Base-by-base conservation (phyloP, 1,140 invertebrate genomes). In the Octopus bimaculoides region DNA sequence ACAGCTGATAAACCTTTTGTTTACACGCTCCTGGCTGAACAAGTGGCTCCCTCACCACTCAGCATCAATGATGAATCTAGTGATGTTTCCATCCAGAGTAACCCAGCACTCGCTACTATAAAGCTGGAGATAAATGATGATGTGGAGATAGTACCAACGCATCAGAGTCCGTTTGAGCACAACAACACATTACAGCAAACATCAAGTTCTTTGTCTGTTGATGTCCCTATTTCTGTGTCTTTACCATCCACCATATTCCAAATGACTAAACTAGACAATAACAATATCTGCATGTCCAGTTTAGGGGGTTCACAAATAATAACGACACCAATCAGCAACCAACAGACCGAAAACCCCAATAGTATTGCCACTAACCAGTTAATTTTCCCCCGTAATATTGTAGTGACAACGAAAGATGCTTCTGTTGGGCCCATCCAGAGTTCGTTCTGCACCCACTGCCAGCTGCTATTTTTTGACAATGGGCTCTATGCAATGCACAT, bases 401-500 rank as follows among this genome's bases (percentile, higher is more conserved):
- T 20, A 14, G 7, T 69, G 8, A 69, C 5, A 6, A 6, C 26
- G 3, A 69, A 69, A 69, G 66, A 69, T 69, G 66, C 26, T 14
- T 8, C 66, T 0, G 26, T 20, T 17, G 6, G 17, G 1, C 4
- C 66, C 66, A 69, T n/a, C 14, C 66, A 69, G 66, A 6, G 66
- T 14, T 83, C 82, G 26, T 69, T 82, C 69, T 83, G 83, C 74
- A 75, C 55, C 12, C 81, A 83, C 75, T 85, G 84, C 78, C 78
- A 84, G 55, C 82, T 85, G 54, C 26, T 84, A 54, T 85, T 83
- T 75, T 85, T 83, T 66, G 83, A 85, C 76, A 78, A 78, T 74
- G 84, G 83, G 53, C 77, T 85, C 54, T 85, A 84, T 74, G 73
- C 84, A 17, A 84, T 85, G 84, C 84, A 85, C 55, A 81, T 81